A percentile compares a stretch with the other conserved stretches of the same genome.
Evolutionary conservation across 1,140 invertebrate species (phyloP).

Genomic region (Atta texana): DNA sequence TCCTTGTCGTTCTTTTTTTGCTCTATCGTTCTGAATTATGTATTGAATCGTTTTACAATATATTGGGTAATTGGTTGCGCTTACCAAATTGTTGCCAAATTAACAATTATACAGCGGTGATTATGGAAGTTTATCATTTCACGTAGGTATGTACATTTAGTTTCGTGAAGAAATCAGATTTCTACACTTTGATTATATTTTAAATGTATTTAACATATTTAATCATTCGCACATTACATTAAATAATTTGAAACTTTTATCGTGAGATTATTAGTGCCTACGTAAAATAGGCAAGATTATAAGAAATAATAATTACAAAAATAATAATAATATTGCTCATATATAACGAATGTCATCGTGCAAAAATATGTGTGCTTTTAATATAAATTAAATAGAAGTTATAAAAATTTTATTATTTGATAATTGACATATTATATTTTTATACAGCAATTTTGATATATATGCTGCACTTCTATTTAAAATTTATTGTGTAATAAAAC

Average conservation of each 20-base stretch:
- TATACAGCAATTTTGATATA: too few species aligned
- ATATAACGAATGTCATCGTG: background rate
- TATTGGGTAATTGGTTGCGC: too few species aligned
- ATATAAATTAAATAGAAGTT: too few species aligned
- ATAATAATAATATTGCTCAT: background rate
- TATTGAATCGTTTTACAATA: conserved; percentile 19
- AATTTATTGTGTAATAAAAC: background rate
- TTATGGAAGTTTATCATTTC: conserved; percentile 23
- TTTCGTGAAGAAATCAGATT: conserved; percentile 16
- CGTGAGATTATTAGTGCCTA: background rate
- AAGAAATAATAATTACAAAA: background rate
- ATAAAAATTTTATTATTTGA: too few species aligned
- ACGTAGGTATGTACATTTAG: background rate
- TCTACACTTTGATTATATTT: conserved; percentile 6
- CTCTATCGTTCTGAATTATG: background rate
- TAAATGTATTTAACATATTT: background rate
- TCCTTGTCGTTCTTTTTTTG: too few species aligned
- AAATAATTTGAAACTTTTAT: background rate
- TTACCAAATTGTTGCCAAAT: too few species aligned
- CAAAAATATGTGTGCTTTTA: background rate
- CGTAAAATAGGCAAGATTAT: background rate
- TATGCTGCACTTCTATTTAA: too few species aligned
- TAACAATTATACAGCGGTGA: background rate
- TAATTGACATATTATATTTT: too few species aligned
- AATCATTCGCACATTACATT: background rate